Evolutionary conservation across 2,888 invertebrate species (phyloP).

Genomic region (Rotaria macrura): DNA sequence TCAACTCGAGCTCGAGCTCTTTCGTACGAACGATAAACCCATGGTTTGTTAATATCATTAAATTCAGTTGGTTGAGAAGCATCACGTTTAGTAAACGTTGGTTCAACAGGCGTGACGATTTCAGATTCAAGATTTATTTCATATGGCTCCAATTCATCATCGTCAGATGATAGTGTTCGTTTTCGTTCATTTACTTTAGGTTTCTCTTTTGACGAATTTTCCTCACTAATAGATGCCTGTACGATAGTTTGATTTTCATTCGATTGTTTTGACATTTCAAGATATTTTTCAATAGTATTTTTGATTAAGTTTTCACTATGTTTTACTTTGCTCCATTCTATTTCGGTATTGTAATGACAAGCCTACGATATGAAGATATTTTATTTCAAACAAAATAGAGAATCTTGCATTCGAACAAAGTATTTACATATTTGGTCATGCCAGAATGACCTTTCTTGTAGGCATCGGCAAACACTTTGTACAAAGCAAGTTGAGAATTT

Average conservation of each 20-base stretch:
- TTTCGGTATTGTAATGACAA: not conserved
- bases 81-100: not conserved
- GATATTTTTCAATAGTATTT: not conserved
- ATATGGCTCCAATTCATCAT: not conserved
- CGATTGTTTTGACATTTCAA: not conserved
- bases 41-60: not conserved
- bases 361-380: not conserved
- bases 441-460: not conserved
- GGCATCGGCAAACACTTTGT: not conserved
- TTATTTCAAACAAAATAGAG: not conserved
- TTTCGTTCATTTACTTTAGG: not conserved
- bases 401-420: not conserved
- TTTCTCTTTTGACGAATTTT: not conserved
- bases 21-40: not conserved
- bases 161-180: not conserved
- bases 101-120: not conserved
- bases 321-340: not conserved
- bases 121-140: not conserved
- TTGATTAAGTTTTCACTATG: not conserved
- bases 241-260: not conserved
- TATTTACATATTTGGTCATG: not conserved
- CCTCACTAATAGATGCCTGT: not conserved
- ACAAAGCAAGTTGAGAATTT: not conserved
- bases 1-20: not conserved
- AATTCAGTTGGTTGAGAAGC: not conserved